Evolutionary conservation across 2,113 vertebrate genomes (phyloP), one percentile per base, ranked within the genome.

Genomic region (Hiodon alosoides): DNA sequence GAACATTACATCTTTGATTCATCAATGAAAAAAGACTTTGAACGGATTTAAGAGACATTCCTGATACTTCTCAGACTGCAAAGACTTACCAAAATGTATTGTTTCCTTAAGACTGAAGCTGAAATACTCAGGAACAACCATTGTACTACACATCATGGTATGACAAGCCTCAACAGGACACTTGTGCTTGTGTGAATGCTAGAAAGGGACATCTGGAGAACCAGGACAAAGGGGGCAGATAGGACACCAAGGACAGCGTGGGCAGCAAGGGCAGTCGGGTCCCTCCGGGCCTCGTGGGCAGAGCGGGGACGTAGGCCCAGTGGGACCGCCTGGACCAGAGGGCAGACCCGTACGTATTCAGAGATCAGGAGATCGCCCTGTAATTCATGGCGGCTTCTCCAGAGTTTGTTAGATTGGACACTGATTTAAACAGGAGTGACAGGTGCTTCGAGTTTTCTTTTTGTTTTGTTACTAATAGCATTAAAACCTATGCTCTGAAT

Each of bases 141-240:
- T 31, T 31, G 31, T 31, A 31, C 31, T 31, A 31, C 2, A 31
- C 2, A 31, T 31, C 31, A 2, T 31, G 31, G 31, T 67, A 2
- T 67, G 47, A 4, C 13, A 50, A n/a, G 48, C 4, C 66, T 67
- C 48, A 67, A 31, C 53, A 31, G 68, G 52, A 54, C 3, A 31
- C 76, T 46, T 76, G 71, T 70, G 79, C 68, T 84, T 62, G 5
- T 89, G 79, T 87, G 61, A 81, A 88, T 91, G 88, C 78, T 48
- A 98, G 97, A 94, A 92, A 92, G 97, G 97, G 86, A 92, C 94
- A 87, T 81, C 91, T 85, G 97, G 97, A 83, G 94, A 96, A 77
- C 80, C 85, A 8, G 97, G 96, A 14, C 78, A 81, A 78, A 91
- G 58, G 86, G 97, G 97, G 71, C 86, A 80, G 75, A 85, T 9